Percentiles rank a stretch among this genome's conserved stretches.
phyloP scores from a whole-genome alignment of 2,888 invertebrate genomes.

The Ryuthela nishihirai region DNA sequence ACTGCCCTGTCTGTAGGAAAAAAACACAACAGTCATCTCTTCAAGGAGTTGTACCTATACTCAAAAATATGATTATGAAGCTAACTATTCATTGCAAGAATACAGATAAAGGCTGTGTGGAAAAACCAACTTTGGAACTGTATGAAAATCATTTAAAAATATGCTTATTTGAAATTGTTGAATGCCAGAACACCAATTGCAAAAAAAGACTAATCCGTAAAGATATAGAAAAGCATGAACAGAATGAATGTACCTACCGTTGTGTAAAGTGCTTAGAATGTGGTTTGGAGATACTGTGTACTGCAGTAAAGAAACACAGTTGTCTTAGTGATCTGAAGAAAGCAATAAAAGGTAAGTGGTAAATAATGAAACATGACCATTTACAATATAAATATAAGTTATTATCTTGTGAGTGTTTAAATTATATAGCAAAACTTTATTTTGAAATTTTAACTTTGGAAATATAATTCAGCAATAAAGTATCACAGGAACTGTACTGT shows the following conservation, averaged over 20 bases:
- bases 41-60: slow-evolving; percentile 16
- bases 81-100: slow-evolving; percentile 15
- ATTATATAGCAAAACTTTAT: too few species aligned
- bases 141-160: slow-evolving; percentile 16
- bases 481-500: too few species aligned
- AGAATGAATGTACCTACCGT: slow-evolving; percentile 7
- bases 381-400: neutral
- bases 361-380: neutral
- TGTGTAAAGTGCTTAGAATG: slow-evolving; percentile 12
- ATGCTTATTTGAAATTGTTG: slow-evolving; percentile 10
- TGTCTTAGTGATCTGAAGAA: slow-evolving; percentile 18
- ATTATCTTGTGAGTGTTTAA: too few species aligned
- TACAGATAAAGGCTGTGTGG: slow-evolving; percentile 7
- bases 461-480: too few species aligned
- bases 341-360: slow-evolving; percentile 11
- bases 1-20: slow-evolving; percentile 34
- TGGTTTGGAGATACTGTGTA: slow-evolving; percentile 2
- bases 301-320: slow-evolving; percentile 2
- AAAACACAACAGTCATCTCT: neutral
- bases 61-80: slow-evolving; percentile 30
- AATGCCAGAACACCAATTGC: slow-evolving; percentile 18
- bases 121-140: slow-evolving; percentile 14
- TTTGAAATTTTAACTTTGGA: too few species aligned
- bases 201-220: slow-evolving; percentile 2
- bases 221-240: slow-evolving; percentile 17